phyloP scores from a whole-genome alignment of 2,797 vertebrate genomes.

The Oreochromis mossambicus region DNA sequence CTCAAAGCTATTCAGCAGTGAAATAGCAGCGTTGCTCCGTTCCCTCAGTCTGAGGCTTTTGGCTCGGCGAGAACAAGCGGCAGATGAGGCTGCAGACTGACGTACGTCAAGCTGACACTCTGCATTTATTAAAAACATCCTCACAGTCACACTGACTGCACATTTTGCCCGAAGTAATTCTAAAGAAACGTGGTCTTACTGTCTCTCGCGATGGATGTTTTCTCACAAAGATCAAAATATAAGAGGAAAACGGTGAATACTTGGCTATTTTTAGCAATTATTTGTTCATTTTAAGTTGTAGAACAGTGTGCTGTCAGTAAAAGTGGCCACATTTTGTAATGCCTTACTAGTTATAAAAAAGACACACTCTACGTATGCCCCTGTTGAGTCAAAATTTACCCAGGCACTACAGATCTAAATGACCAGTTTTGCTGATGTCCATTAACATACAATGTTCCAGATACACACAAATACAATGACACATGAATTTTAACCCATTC shows the following conservation, averaged over 20 bases:
- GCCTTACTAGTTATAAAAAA: not conserved
- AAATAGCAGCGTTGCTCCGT: not conserved
- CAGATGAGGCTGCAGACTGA: not conserved
- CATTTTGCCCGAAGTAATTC: not conserved
- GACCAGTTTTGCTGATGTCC: not conserved
- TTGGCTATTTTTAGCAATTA: not conserved
- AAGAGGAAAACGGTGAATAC: not conserved
- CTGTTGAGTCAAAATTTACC: not conserved
- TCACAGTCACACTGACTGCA: not conserved
- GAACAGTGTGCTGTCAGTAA: not conserved
- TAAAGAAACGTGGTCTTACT: not conserved
- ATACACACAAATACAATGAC: not conserved
- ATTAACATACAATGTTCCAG: not conserved
- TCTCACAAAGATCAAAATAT: not conserved
- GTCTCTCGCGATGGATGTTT: not conserved
- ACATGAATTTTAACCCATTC: not conserved
- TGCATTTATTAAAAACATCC: not conserved
- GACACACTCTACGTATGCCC: not conserved
- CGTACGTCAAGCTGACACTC: not conserved
- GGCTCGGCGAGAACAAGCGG: not conserved
- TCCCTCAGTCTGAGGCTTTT: not conserved
- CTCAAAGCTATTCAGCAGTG: slow-evolving; percentile 22
- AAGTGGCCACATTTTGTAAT: too few species aligned
- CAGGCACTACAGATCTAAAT: not conserved
- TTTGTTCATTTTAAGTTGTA: not conserved